A percentile compares a stretch with the other conserved stretches of the same genome.
These are phyloP conservation scores for Xiphophorus birchmanni DNA, from an alignment of 2,797 vertebrate genomes.

Conservation along the genomic window DNA sequence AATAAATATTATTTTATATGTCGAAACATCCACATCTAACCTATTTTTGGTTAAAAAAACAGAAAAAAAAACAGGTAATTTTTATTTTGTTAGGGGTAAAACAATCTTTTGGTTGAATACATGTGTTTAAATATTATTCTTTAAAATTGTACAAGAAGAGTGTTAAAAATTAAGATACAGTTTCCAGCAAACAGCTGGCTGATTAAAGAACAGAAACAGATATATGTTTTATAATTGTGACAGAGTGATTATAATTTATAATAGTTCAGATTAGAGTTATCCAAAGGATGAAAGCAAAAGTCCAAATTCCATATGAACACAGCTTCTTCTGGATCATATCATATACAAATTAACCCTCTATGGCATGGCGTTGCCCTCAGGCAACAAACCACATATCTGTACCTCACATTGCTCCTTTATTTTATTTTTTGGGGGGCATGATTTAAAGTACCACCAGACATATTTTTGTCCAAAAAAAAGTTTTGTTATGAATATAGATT, in stretches of 20 bases:
- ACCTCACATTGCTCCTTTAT: too few relatives aligned
- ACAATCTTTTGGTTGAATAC: background rate
- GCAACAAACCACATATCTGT: too few relatives aligned
- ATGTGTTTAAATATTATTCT: background rate
- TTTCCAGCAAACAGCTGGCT: background rate
- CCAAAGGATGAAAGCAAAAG: background rate
- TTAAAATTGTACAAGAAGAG: background rate
- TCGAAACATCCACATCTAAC: background rate
- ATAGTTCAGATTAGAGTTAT: background rate
- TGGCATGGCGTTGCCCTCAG: too few relatives aligned
- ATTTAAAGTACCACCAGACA: too few relatives aligned
- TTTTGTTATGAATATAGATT: too few relatives aligned
- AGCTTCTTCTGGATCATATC: background rate
- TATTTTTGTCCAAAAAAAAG: too few relatives aligned
- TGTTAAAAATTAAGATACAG: background rate
- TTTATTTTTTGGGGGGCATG: too few relatives aligned
- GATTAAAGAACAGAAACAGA: background rate
- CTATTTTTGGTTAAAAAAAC: background rate
- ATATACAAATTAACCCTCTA: background rate
- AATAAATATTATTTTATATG: background rate
- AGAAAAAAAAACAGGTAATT: background rate
- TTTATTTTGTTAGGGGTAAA: background rate
- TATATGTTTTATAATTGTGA: background rate
- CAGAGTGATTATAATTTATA: background rate
- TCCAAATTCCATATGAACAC: background rate